These are phyloP conservation scores for Promerops cafer DNA, from an alignment of 2,113 vertebrate genomes.

Conservation along the genomic window DNA sequence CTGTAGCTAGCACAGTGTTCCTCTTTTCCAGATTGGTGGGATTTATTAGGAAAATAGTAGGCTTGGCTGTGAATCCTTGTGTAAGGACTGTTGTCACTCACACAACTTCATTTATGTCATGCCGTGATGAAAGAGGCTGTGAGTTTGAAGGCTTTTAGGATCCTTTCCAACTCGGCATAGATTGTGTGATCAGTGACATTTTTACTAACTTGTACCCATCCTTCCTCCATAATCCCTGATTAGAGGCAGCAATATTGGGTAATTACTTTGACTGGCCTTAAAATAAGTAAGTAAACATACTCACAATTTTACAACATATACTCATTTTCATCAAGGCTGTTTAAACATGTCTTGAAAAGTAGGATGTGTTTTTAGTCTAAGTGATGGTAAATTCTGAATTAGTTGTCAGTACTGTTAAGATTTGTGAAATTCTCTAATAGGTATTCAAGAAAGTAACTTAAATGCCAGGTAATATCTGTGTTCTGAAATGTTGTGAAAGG, in stretches of 20 bases:
- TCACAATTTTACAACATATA: not conserved
- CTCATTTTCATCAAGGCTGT: conserved; percentile 6
- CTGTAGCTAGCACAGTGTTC: not conserved
- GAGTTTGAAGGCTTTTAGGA: not conserved
- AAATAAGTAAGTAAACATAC: not conserved
- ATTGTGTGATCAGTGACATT: not conserved
- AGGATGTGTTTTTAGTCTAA: not conserved
- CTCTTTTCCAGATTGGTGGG: not conserved
- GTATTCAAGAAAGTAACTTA: conserved; percentile 41
- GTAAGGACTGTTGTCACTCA: not conserved
- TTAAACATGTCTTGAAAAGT: conserved; percentile 22
- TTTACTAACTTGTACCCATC: not conserved
- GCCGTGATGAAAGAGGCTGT: not conserved
- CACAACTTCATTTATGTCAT: not conserved
- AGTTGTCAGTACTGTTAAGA: conserved; percentile 49
- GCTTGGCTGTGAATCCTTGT: not conserved
- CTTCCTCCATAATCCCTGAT: not conserved
- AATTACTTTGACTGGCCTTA: not conserved
- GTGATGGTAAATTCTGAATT: conserved; percentile 21
- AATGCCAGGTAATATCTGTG: conserved; percentile 15
- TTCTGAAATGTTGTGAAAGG: conserved; percentile 60
- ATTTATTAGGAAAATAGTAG: not conserved
- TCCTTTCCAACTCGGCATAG: not conserved
- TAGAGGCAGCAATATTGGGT: not conserved
- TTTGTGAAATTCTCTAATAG: conserved; percentile 52